phyloP scores from a whole-genome alignment of 2,888 invertebrate genomes.

The Hoplodrina ambigua region DNA sequence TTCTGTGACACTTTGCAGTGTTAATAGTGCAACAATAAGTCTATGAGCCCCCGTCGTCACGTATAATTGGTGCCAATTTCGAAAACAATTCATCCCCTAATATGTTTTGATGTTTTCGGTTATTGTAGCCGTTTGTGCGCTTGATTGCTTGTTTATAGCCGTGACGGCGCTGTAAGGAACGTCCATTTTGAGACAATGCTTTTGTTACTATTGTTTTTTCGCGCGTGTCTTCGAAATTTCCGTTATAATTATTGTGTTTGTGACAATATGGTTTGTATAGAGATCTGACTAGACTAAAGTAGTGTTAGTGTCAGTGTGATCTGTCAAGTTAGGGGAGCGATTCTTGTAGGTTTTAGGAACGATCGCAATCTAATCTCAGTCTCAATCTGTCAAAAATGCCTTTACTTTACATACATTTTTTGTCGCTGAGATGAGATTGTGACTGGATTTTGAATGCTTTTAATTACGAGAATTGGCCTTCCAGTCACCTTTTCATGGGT shows the following conservation, averaged over 20 bases:
- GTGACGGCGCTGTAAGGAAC: conserved; percentile 73
- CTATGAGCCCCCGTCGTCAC: conserved; percentile 82
- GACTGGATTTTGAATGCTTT: too few relatives aligned
- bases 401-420: too few relatives aligned
- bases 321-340: conserved; percentile 13
- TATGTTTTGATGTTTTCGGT: conserved; percentile 88
- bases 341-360: too few relatives aligned
- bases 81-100: conserved; percentile 84
- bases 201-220: conserved; percentile 72
- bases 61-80: conserved; percentile 84
- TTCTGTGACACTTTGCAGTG: conserved; percentile 75
- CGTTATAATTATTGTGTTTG: conserved; percentile 73
- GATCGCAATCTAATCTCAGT: too few relatives aligned
- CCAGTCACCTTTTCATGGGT: too few relatives aligned
- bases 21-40: conserved; percentile 73
- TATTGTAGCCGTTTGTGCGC: conserved; percentile 76
- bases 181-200: conserved; percentile 74
- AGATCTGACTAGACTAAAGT: conserved; percentile 8
- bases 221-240: conserved; percentile 76
- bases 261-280: conserved; percentile 35
- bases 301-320: conserved; percentile 41
- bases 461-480: too few relatives aligned
- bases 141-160: conserved; percentile 82
- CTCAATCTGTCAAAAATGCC: too few relatives aligned
- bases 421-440: too few relatives aligned